phyloP scores from a whole-genome alignment of 2,113 vertebrate genomes.

The Sinocyclocheilus anshuiensis region DNA sequence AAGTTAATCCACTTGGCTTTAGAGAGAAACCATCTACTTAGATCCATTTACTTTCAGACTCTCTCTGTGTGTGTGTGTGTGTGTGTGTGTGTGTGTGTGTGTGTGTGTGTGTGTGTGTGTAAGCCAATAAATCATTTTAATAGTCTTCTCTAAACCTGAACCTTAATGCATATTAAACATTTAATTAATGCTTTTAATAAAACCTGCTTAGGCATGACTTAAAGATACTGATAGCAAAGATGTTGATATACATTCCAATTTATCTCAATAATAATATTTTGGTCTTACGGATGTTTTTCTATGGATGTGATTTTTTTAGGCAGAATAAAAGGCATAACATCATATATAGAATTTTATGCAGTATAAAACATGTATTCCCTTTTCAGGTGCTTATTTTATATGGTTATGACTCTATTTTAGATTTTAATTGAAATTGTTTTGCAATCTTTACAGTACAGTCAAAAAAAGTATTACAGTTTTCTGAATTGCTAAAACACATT shows the following conservation, averaged over 20 bases:
- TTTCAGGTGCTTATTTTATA: background rate
- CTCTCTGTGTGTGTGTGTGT: background rate
- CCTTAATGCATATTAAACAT: too few relatives aligned
- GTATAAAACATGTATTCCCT: background rate
- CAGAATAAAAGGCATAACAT: background rate
- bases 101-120: too few relatives aligned
- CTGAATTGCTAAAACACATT: too few relatives aligned
- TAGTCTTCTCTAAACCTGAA: too few relatives aligned
- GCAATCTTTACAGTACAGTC: background rate
- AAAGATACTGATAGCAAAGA: background rate
- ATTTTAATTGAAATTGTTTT: background rate
- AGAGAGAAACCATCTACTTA: background rate
- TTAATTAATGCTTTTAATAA: background rate
- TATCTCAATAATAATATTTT: background rate
- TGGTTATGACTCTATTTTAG: background rate
- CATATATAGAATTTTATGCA: background rate
- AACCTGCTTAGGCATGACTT: background rate
- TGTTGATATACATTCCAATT: background rate
- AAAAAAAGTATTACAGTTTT: background rate
- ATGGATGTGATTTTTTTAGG: background rate
- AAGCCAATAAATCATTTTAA: too few relatives aligned
- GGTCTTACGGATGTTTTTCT: background rate
- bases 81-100: background rate
- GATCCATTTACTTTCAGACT: constrained; percentile 8
- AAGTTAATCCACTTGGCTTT: constrained; percentile 42